phyloP scores from a whole-genome alignment of 2,113 vertebrate species.

The Dromaius novaehollandiae region DNA sequence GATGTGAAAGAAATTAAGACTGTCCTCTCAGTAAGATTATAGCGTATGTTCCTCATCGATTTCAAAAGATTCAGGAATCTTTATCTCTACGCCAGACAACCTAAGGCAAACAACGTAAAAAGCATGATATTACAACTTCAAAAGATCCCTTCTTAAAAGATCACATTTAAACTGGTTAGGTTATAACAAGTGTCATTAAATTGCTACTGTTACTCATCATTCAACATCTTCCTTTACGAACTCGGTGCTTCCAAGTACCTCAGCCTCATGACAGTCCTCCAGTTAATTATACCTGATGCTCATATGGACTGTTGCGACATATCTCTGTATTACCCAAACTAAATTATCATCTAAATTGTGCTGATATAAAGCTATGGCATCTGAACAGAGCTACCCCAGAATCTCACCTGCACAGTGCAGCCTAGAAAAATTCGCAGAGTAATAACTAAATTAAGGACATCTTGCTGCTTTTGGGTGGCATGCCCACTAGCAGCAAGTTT shows the following conservation, averaged over 20 bases:
- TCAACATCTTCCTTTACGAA: background rate
- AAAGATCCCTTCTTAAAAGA: background rate
- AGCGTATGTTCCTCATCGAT: background rate
- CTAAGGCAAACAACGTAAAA: background rate
- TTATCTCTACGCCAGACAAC: background rate
- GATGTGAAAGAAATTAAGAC: background rate
- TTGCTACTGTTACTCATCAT: background rate
- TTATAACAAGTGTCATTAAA: background rate
- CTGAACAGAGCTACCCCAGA: background rate
- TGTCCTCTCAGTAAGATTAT: background rate
- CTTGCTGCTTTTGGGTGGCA: background rate
- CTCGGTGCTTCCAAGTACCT: background rate
- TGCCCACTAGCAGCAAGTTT: background rate
- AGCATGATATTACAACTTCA: background rate
- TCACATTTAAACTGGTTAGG: background rate
- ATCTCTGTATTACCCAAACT: background rate
- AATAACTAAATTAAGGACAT: background rate
- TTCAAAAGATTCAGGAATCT: background rate
- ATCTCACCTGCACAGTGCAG: background rate
- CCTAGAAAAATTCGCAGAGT: background rate
- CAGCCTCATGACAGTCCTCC: background rate
- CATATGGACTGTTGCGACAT: background rate
- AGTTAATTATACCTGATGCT: background rate
- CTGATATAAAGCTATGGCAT: background rate
- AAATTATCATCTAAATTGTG: background rate